Evolutionary conservation across 2,888 invertebrate species (phyloP).

Genomic region (Romanomermis culicivorax): DNA sequence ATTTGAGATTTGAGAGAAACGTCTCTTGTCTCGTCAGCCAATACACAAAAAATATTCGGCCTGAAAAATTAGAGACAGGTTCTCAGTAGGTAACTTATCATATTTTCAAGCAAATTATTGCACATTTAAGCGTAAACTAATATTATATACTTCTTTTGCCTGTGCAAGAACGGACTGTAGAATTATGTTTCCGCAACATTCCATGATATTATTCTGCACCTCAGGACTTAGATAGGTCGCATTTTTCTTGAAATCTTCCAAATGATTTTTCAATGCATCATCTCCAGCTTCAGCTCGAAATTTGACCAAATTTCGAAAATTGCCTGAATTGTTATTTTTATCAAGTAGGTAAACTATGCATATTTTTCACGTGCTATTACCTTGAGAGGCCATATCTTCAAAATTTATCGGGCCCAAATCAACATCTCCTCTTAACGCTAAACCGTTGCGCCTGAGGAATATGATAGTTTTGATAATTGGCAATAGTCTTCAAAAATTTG

Average conservation of each 20-base stretch:
- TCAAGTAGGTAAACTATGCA: neutral
- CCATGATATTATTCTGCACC: slow-evolving; percentile 23
- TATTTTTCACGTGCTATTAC: no score
- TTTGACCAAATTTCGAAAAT: slow-evolving; percentile 22
- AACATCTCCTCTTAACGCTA: slow-evolving; percentile 19
- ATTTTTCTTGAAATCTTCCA: slow-evolving; percentile 12
- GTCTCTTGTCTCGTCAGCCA: slow-evolving; percentile 24
- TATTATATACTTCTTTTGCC: neutral
- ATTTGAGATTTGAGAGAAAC: slow-evolving; percentile 16
- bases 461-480: slow-evolving; percentile 13
- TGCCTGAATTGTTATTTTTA: slow-evolving; percentile 17
- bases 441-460: slow-evolving; percentile 19
- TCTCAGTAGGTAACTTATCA: neutral
- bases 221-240: slow-evolving; percentile 20
- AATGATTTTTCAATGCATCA: slow-evolving; percentile 15
- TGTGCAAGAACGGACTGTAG: neutral
- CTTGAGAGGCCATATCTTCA: no score
- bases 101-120: no score
- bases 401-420: slow-evolving; percentile 14
- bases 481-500: neutral
- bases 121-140: no score
- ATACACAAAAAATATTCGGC: no score
- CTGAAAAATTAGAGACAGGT: slow-evolving; percentile 17
- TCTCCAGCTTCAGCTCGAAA: slow-evolving; percentile 20
- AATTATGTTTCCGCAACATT: slow-evolving; percentile 13